Base-by-base conservation (phyloP, 2,888 invertebrate species). In the Ornithoptera priamus region DNA sequence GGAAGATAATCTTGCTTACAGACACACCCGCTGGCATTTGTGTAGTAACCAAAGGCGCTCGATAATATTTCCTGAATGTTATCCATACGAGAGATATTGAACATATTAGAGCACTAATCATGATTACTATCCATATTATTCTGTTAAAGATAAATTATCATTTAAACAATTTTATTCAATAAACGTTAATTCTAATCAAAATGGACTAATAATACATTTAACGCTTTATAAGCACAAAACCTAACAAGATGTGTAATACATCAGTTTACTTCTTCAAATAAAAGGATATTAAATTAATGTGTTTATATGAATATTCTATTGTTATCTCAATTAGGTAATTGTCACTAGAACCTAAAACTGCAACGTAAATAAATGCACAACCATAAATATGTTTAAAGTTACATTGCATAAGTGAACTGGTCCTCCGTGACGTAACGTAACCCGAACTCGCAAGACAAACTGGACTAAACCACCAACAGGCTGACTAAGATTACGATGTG, bases 11-110 rank as follows among this genome's bases (percentile, higher is more conserved):
- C 24, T 85, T 82, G 73, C 82, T 87, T 20, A 93, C 87, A 0
- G 91, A 84, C 0, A 89, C 84, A 6, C 92, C 93, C 66, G 90
- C 89, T 0, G 93, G 92, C 78, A 88, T 81, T 77, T 88, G 93
- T 3, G 89, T 93, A 65, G 88, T 90, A 61, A 89, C 90, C 57
- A 90, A 77, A 0, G 91, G 91, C 18, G 89, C 87, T 17, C 77
- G 80, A 76, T 88, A 88, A 78, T 86, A 92, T 67, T 84, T 87
- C 65, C 76, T 76, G 70, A 92, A 92, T 1, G 90, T 92, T 39
- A 86, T 75, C 87, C 85, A 87, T 0, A 92, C 89, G 57, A 93
- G 77, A 0, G 87, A 81, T 2, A 88, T 79, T 4, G 93, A 93
- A 74, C 87, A 87, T 60, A 84, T 78, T 15, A 92, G 72, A 1